Evolutionary conservation across 2,888 invertebrate species (phyloP), one percentile per base, ranked within the genome.

Genomic region (Drosophila affinis): DNA sequence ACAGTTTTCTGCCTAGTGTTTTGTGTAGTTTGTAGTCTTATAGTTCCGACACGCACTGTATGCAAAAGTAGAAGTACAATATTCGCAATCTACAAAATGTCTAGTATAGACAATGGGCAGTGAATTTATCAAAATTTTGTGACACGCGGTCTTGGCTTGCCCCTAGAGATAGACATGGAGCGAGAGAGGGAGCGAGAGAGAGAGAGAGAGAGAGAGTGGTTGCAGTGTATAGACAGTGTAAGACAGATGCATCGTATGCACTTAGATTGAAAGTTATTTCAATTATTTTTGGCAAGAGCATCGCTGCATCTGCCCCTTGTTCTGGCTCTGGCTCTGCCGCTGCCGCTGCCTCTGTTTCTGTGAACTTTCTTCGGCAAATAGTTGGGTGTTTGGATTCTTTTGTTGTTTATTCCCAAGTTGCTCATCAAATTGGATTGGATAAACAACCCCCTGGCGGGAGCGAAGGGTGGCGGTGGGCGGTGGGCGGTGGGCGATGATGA

Each of bases 41-140:
- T 14, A 1, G 34, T 61, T 5, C 9, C 10, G 47, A 9, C 3
- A 12, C 57, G 17, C 54, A 61, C 55, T 62, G 55, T 69, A n/a
- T 39, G 39, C 17, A 18, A 3, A n/a, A 18, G 34, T 45, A 46
- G 57, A 48, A 32, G 27, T 34, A 63, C 21, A 21, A 21, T 56
- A 67, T 64, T 7, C n/a, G 6, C n/a, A 39, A 39, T n/a, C 6
- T 39, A 39, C 39, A 6, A 39, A 39, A 62, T 61, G 18, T 67
- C 55, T 51, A 5, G 45, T 54, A 67, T 55, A 75, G 62, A 84
- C 81, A 84, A 82, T 81, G 65, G 78, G 80, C 76, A 57, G 68
- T 56, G 62, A 61, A 85, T 85, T 82, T 82, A 82, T 85, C 86
- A 82, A 77, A 78, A 76, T 85, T 64, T 56, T 85, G 80, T 78